phyloP scores from a whole-genome alignment of 2,113 vertebrate genomes.

The Leptosomus discolor region DNA sequence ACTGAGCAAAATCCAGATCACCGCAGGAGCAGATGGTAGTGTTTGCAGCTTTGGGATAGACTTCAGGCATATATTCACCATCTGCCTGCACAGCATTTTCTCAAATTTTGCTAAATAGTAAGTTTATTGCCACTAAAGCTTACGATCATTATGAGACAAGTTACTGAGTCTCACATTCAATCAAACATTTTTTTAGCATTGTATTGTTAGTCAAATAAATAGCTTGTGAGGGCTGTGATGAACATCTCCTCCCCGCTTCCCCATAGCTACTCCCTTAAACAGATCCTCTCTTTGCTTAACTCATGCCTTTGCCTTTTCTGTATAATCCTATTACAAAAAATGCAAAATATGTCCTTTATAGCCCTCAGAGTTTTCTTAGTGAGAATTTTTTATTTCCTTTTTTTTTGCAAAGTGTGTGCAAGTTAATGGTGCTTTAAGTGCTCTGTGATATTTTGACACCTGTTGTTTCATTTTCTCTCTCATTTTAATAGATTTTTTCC shows the following conservation, averaged over 20 bases:
- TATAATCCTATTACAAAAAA: background rate
- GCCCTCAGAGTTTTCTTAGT: background rate
- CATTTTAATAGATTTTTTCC: background rate
- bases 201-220: background rate
- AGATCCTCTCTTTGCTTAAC: background rate
- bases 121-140: conserved; percentile 59
- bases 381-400: background rate
- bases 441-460: background rate
- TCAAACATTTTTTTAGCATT: conserved; percentile 40
- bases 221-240: background rate
- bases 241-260: background rate
- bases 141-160: conserved; percentile 54
- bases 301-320: background rate
- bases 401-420: background rate
- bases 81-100: conserved; percentile 60
- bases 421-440: background rate
- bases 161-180: conserved; percentile 32
- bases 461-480: background rate
- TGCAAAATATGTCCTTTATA: background rate
- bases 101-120: conserved; percentile 64
- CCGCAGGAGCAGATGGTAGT: conserved; percentile 55
- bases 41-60: conserved; percentile 67
- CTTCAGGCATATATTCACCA: conserved; percentile 60
- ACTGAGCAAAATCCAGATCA: conserved; percentile 21
- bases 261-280: background rate